Evolutionary conservation across 1,140 invertebrate species (phyloP), one percentile per base, ranked within the genome.

Genomic region (Heliothis subflexa): DNA sequence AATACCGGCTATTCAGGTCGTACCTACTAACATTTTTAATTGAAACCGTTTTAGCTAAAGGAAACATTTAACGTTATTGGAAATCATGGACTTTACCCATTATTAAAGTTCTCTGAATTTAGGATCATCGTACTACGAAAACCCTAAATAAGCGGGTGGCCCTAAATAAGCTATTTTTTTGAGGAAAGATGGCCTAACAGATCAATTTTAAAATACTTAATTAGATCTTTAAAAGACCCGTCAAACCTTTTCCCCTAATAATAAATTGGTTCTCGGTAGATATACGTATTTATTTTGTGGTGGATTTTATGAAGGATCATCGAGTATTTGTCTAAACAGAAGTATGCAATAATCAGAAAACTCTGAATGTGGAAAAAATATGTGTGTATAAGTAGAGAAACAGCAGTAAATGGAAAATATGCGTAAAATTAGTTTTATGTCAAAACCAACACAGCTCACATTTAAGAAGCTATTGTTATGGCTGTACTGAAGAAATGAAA

Each of bases 401-500:
- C n/a, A n/a, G 2, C 5, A 52, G 50, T n/a, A n/a, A 14, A n/a
- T 52, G 14, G 21, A 61, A 61, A 61, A 28, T 61, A 28, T 59
- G 18, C 57, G 57, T 55, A 55, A 61, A 61, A 61, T 33, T 61
- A 61, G 25, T 61, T 61, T 61, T 61, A 61, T 61, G 59, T 61
- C 59, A 61, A 61, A 33, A 61, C 28, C 28, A 33, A 33, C 28
- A 7, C 25, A 16, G 25, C 25, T 14, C 59, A 33, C 59, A 14
- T 61, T 33, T 14, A 14, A n/a, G 59, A 14, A 2, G 11, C 12
- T 14, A n/a, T 40, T 33, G n/a, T 61, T 59, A 13, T 28, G 16
- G 13, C n/a, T 3, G 59, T 33, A 7, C 59, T 61, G 59, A 61
- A 33, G 40, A 61, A 28, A 59, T 12, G 21, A 25, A 33, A 61